phyloP scores from a whole-genome alignment of 1,140 invertebrate species.

The Zophobas atratus region DNA sequence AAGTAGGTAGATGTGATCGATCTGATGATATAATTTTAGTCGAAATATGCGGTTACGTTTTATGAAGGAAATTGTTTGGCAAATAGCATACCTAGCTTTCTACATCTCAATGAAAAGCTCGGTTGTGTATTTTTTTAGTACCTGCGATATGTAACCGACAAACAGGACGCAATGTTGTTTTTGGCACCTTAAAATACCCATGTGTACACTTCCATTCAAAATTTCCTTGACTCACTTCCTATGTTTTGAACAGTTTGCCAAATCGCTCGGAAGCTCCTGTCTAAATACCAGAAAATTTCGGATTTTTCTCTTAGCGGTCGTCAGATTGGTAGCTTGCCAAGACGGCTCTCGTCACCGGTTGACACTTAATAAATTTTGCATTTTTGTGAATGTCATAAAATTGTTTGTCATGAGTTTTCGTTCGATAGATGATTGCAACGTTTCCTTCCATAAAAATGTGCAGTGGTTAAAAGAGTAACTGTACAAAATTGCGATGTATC shows the following conservation, averaged over 20 bases:
- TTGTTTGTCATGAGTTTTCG: constrained; percentile 42
- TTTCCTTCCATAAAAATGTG: constrained; percentile 8
- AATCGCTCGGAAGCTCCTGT: constrained; percentile 18
- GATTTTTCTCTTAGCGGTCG: constrained; percentile 6
- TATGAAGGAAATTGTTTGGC: no score
- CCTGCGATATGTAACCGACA: background rate
- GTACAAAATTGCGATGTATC: constrained; percentile 26
- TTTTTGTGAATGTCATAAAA: constrained; percentile 8
- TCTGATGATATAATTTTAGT: no score
- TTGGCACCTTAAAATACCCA: background rate
- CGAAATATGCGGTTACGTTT: no score
- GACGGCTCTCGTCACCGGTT: constrained; percentile 25
- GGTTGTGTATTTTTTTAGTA: no score
- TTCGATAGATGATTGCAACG: background rate
- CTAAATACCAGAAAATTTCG: constrained; percentile 1
- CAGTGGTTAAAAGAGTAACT: constrained; percentile 22
- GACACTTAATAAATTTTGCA: constrained; percentile 19
- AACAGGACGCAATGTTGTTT: background rate
- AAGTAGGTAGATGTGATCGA: no score
- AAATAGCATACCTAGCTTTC: no score
- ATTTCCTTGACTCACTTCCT: constrained; percentile 30
- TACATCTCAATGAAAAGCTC: no score
- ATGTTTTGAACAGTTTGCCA: constrained; percentile 29
- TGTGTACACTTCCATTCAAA: constrained; percentile 15
- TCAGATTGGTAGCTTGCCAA: constrained; percentile 9